Evolutionary conservation across 2,797 vertebrate genomes (phyloP), one percentile per base, ranked within the genome.

Genomic region (Ispidina lecontei): DNA sequence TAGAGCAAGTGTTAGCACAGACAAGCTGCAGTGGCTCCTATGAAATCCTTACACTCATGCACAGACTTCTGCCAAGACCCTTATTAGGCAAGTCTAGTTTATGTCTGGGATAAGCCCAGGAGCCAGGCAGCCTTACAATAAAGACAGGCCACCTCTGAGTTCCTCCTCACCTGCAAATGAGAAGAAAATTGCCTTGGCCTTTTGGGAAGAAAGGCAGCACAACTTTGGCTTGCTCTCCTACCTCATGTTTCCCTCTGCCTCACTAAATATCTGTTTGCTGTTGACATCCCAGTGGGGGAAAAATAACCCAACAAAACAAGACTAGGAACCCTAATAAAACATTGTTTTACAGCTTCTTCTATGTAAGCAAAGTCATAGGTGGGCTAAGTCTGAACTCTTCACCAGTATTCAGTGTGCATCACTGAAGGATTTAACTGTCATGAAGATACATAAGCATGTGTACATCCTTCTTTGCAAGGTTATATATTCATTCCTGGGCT

Each of bases 71-170:
- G 90, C 91, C 95, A 94, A 93, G 41, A 80, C 23, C 44, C 49
- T 91, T 80, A 74, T 87, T 87, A 91, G 84, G 65, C 62, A 80
- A 91, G 73, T 80, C 86, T 90, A 89, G 65, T 72, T 91, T 90
- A 89, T 18, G 82, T 46, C 91, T 91, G 72, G 87, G 93, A 91
- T 77, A 95, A 91, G 41, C 63, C 58, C 72, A 59, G 52, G 77
- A 56, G 62, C 56, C 75, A 90, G 73, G 54, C 62, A 90, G 78
- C 58, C 65, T 80, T 58, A 77, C 43, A 85, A 84, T 52, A 87
- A 64, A 68, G 20, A 51, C 19, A 80, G 89, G 84, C 91, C 78
- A 94, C 86, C 80, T 94, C 84, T 77, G 88, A 96, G 92, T 51
- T 51, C 67, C 28, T 82, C 44, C 35, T n/a, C 62, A 94, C 69